Evolutionary conservation across 2,888 invertebrate genomes (phyloP).

Genomic region (Microctonus aethiopoides): DNA sequence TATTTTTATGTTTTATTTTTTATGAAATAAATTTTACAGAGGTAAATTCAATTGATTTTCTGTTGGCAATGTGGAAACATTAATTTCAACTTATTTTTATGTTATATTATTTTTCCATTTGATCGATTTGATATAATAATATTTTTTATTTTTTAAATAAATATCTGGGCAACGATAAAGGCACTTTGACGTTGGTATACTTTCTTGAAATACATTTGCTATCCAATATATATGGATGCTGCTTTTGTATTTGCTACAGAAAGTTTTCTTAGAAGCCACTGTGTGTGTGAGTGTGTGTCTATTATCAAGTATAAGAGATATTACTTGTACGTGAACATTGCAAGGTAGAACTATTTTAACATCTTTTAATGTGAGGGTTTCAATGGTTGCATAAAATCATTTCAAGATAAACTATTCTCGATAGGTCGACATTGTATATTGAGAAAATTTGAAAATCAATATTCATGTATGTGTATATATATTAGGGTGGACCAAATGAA

Average conservation of each 20-base stretch:
- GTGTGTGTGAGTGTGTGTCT: constrained; percentile 34
- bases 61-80: background rate
- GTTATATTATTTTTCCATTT: constrained; percentile 16
- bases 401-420: constrained; percentile 39
- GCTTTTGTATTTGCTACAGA: background rate
- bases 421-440: constrained; percentile 28
- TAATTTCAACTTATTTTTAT: background rate
- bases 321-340: constrained; percentile 15
- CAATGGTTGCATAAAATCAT: background rate
- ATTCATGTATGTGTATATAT: background rate
- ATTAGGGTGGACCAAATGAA: no score
- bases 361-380: constrained; percentile 2
- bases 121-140: constrained; percentile 31
- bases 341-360: constrained; percentile 15
- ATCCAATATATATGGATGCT: background rate
- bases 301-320: constrained; percentile 36
- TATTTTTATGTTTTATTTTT: no score
- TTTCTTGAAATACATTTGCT: constrained; percentile 6
- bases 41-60: background rate
- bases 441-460: background rate
- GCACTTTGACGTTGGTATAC: constrained; percentile 36
- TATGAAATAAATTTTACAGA: no score
- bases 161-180: constrained; percentile 42
- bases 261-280: constrained; percentile 9
- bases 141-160: constrained; percentile 40